Evolutionary conservation across 2,113 vertebrate species (phyloP).

Genomic region (Ptyas mucosa): DNA sequence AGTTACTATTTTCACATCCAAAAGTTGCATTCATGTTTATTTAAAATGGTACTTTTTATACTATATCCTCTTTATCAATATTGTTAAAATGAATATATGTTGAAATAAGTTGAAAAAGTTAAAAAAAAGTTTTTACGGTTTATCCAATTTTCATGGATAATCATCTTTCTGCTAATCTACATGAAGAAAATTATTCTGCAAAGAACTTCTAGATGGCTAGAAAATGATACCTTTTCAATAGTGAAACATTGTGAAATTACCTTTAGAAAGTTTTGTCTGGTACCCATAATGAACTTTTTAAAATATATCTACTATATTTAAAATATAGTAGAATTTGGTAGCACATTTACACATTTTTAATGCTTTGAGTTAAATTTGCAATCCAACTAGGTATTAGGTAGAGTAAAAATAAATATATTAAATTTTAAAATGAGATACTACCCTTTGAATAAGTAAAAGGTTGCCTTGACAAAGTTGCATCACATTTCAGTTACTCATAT

Average conservation of each 20-base stretch:
- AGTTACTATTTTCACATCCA: not conserved
- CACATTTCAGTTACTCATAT: not conserved
- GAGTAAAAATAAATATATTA: not conserved
- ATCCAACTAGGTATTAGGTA: not conserved
- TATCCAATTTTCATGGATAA: not conserved
- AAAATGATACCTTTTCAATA: not conserved
- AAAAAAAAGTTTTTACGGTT: not conserved
- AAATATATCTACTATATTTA: too few species aligned
- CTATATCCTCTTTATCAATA: not conserved
- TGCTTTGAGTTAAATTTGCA: not conserved
- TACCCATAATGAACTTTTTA: not conserved
- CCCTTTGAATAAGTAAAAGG: not conserved
- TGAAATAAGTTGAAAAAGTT: not conserved
- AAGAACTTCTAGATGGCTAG: not conserved
- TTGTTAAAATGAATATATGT: not conserved
- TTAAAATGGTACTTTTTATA: not conserved
- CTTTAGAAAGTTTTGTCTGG: not conserved
- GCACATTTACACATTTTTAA: not conserved
- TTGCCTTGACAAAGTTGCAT: not conserved
- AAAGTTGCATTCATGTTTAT: not conserved
- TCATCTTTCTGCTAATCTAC: not conserved
- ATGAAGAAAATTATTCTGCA: not conserved
- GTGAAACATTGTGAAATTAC: not conserved
- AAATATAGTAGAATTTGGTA: not conserved
- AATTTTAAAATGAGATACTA: not conserved